Base-by-base conservation (phyloP, 1,140 invertebrate genomes). In the Drosophila pallidifrons region DNA sequence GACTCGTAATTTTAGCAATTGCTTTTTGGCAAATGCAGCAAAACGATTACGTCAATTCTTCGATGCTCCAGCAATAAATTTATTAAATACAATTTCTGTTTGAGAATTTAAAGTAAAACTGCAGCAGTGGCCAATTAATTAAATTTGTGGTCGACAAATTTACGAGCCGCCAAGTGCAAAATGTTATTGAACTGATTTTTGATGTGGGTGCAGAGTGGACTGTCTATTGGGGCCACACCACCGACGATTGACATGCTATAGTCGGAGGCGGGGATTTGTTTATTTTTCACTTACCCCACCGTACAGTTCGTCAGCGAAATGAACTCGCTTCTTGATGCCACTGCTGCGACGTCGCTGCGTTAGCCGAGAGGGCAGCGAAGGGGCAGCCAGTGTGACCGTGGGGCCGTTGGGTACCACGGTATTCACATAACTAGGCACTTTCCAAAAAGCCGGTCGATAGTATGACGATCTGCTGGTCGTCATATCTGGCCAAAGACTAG, bases 391-490 rank as follows among this genome's bases (percentile, higher is more conserved):
- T n/a, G 75, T 28, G 52, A 52, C 13, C 32, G 45, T n/a, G 25
- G 69, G 20, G 20, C 30, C 16, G 6, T 38, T 38, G 35, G 51
- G 49, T 10, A 35, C 51, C 8, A 35, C 52, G 49, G 74, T 61
- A 64, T 61, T 46, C 46, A 92, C 86, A 66, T 93, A 93, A 72
- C 94, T 92, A 8, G 94, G 94, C 61, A 94, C 91, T 67, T 94
- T 93, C 94, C 94, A 95, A 91, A 95, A 95, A 46, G 94, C 93
- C 64, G 94, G 94, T 78, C 94, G 93, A 83, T 94, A 93, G 85
- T 94, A 95, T 92, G 94, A 79, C 71, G 85, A 85, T 89, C 81
- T 85, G 85, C 75, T 81, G 81, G 83, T 88, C 83, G 83, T 88
- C 83, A 88, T 88, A 83, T 86, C 85, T 88, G 78, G 72, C 71